Evolutionary conservation across 1,140 invertebrate species (phyloP).

Genomic region (Drosophila sturtevanti): DNA sequence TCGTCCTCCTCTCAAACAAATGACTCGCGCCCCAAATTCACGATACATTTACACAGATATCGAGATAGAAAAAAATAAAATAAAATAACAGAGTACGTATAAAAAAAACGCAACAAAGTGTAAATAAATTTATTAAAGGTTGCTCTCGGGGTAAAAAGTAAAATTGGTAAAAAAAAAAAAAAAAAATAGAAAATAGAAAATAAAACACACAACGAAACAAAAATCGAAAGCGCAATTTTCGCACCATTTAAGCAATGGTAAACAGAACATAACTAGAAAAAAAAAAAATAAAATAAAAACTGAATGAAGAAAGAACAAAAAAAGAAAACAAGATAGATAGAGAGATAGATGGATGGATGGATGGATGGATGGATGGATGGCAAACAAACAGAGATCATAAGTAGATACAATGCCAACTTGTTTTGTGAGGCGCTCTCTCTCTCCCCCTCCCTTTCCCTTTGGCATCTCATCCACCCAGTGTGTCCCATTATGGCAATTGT

Average conservation of each 20-base stretch:
- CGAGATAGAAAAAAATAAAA: constrained; percentile 13
- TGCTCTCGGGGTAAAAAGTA: constrained; percentile 29
- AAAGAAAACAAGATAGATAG: constrained; percentile 32
- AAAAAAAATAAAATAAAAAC: background rate
- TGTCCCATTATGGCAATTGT: constrained; percentile 54
- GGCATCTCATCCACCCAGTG: background rate
- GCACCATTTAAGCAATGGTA: constrained; percentile 65
- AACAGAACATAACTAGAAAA: constrained; percentile 17
- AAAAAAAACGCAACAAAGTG: constrained; percentile 72
- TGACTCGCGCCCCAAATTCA: constrained; percentile 71
- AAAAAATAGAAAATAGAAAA: too few species aligned
- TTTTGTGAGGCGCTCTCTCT: constrained; percentile 41
- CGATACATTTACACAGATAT: constrained; percentile 1
- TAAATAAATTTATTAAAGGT: constrained; percentile 77
- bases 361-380: background rate
- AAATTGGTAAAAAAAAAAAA: constrained; percentile 26
- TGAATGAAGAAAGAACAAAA: constrained; percentile 27
- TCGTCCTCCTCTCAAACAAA: constrained; percentile 31
- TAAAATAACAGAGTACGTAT: constrained; percentile 17
- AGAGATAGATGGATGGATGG: background rate
- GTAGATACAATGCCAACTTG: constrained; percentile 54
- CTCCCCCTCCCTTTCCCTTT: background rate
- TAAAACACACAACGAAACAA: too few species aligned
- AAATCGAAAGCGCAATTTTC: constrained; percentile 65
- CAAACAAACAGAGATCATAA: constrained; percentile 54